These are phyloP conservation scores for Pocillopora damicornis DNA, from an alignment of 64 coral and sea anemone genomes.

Conservation along the genomic window DNA sequence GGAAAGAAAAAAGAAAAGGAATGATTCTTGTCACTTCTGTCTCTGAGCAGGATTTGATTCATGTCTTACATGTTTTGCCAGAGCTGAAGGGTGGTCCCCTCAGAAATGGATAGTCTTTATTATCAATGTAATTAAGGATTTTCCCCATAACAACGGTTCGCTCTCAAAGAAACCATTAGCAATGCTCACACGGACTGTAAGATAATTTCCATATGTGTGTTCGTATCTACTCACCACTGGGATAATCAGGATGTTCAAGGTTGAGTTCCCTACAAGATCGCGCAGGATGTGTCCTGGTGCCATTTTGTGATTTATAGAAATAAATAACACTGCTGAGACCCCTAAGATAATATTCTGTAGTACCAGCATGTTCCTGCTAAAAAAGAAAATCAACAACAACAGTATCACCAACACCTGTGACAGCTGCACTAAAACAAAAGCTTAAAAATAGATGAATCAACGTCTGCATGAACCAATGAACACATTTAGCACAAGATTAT, in stretches of 20 bases:
- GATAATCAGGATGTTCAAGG: constrained; percentile 17
- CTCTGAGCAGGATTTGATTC: no score
- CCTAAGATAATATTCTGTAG: not conserved
- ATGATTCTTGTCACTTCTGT: no score
- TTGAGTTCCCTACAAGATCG: constrained; percentile 31
- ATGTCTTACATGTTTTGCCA: no score
- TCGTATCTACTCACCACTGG: constrained; percentile 13
- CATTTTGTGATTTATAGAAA: constrained; percentile 26
- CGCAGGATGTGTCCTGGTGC: not conserved
- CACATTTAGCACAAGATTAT: not conserved
- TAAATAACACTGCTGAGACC: constrained; percentile 19
- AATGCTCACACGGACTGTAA: not conserved
- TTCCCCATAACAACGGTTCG: no score
- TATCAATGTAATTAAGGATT: no score
- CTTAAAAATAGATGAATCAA: not conserved
- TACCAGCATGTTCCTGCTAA: not conserved
- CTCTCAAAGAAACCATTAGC: not conserved
- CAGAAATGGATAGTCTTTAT: no score
- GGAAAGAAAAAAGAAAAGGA: no score
- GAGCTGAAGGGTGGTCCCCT: no score
- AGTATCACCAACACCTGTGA: not conserved
- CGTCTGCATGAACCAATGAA: not conserved
- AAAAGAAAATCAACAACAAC: not conserved
- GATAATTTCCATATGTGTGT: not conserved
- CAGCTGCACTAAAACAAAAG: not conserved